Evolutionary conservation across 2,797 vertebrate species (phyloP).

Genomic region (Myioborus melanocephalus): DNA sequence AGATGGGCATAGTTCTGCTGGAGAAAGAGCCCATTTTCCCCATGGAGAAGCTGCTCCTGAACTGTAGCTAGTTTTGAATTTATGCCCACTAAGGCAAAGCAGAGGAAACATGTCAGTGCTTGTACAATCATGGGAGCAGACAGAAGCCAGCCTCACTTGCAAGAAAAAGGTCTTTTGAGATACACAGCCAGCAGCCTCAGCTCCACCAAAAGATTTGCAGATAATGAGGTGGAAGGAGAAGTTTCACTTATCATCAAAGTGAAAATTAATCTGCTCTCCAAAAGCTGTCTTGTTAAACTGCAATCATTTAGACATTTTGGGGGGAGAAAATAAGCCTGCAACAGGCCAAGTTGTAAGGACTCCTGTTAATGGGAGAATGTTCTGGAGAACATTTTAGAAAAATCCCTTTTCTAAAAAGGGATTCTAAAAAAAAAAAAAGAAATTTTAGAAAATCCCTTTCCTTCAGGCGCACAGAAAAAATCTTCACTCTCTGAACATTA

Average conservation of each 20-base stretch:
- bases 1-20: background rate
- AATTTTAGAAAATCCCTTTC: background rate
- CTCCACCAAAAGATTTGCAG: background rate
- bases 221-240: background rate
- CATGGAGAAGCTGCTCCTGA: background rate
- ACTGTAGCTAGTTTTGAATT: background rate
- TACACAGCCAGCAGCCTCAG: background rate
- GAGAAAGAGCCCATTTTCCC: background rate
- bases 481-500: background rate
- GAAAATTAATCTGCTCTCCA: background rate
- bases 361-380: background rate
- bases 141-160: background rate
- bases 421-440: too few species aligned
- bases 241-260: background rate
- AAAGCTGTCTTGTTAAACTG: background rate
- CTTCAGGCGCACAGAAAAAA: fast-evolving
- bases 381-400: too few species aligned
- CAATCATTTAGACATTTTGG: background rate
- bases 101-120: background rate
- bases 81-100: background rate
- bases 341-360: background rate
- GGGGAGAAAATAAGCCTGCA: fast-evolving
- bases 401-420: too few species aligned
- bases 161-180: background rate
- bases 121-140: background rate